Percentiles rank a stretch among this genome's conserved stretches.
Conservation (phyloP, 2,797 vertebrate species). For the Glyptemys insculpta region DNA sequence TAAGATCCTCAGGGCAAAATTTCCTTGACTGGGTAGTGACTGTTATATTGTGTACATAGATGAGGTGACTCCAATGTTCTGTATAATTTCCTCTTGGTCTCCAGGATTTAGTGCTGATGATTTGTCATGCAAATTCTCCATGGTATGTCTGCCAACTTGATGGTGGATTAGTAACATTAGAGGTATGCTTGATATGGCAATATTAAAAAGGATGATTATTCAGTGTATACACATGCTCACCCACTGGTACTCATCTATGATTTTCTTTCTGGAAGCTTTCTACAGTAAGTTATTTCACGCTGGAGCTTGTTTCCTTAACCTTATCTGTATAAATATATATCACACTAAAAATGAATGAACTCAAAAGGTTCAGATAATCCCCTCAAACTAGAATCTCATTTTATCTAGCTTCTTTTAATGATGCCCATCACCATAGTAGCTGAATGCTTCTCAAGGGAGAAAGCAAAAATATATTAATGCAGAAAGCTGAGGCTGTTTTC, state of each 20-base stretch:
- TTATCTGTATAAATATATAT: rapidly evolving
- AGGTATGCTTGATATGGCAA: background rate
- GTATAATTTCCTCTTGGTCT: background rate
- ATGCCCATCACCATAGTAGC: rapidly evolving
- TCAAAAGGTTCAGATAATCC: background rate
- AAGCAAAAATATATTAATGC: rapidly evolving
- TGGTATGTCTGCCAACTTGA: background rate
- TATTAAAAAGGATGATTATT: background rate
- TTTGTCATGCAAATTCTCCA: background rate
- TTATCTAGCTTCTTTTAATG: rapidly evolving
- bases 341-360: background rate
- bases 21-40: background rate
- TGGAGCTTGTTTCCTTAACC: background rate
- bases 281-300: background rate
- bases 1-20: background rate
- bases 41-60: background rate
- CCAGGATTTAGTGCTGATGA: background rate
- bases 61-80: rapidly evolving
- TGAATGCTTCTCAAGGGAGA: background rate
- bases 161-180: background rate
- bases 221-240: rapidly evolving
- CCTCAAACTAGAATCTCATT: rapidly evolving
- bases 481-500: background rate
- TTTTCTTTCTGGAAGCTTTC: background rate
- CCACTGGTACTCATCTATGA: background rate